A percentile compares a stretch with the other conserved stretches of the same genome.
These are phyloP conservation scores for Oreochromis tanganicae DNA, from an alignment of 2,113 vertebrate species.

Conservation along the genomic window DNA sequence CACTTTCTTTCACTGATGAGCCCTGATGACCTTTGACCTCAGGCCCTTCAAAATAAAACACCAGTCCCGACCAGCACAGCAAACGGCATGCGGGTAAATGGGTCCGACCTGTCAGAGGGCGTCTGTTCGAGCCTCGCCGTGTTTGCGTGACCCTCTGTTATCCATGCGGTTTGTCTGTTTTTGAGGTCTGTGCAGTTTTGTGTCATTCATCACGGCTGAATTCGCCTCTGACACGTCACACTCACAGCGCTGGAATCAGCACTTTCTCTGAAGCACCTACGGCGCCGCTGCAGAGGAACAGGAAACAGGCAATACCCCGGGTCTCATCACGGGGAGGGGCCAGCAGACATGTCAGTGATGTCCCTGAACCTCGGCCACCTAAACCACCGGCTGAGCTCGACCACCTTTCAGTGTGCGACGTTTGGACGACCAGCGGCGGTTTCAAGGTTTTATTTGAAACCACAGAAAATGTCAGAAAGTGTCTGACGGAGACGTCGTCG, in stretches of 20 bases:
- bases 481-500: neutral
- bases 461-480: too few species aligned
- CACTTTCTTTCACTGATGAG: neutral
- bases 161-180: neutral
- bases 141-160: neutral
- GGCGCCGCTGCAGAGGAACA: neutral
- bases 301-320: neutral
- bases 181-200: neutral
- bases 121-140: accelerated
- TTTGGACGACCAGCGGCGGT: neutral
- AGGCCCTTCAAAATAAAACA: neutral
- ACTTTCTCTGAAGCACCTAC: neutral
- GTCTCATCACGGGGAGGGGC: neutral
- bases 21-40: neutral
- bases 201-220: neutral
- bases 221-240: neutral
- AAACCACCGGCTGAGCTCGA: neutral
- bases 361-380: neutral
- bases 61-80: neutral
- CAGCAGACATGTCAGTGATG: neutral
- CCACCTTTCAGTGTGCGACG: neutral
- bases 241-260: neutral
- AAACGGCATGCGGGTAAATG: neutral
- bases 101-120: neutral
- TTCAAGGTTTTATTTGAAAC: too few species aligned